Evolutionary conservation across 1,140 invertebrate genomes (phyloP), one percentile per base, ranked within the genome.

Genomic region (Antheraea mylitta): DNA sequence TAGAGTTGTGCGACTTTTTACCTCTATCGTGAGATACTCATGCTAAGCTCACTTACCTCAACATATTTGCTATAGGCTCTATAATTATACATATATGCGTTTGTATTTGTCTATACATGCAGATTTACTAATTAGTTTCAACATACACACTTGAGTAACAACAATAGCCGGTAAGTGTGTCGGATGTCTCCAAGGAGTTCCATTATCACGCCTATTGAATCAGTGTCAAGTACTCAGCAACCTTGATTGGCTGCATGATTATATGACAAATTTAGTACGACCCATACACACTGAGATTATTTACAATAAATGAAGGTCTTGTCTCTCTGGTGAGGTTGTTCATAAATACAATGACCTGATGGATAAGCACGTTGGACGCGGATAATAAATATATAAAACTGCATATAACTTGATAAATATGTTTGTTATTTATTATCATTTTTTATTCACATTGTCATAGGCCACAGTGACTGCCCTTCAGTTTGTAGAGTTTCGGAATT

Each of bases 121-220:
- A 42, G 11, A 42, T 42, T 42, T 42, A 42, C 36, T 36, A 66
- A 58, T 66, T 66, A 53, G n/a, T 58, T 22, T 22, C 19, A 19
- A 65, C 42, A 22, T 18, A 65, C 38, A 48, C 38, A 48, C 38
- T 16, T 53, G 38, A 72, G 61, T 72, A 69, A 69, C 63, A 69
- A 73, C 68, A 69, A 69, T 64, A 45, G 63, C 22, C 45, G 48
- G 76, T 72, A 77, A 72, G 74, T 74, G 64, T 71, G 73, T 80
- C 79, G 80, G 82, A 84, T 82, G 80, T 83, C 80, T 77, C 81
- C 80, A 87, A 84, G 79, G 78, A 69, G 67, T 59, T 72, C 19
- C 70, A 77, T 53, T 53, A 53, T 77, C 76, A 80, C 69, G 79
- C 67, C 75, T 62, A 59, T 69, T 72, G 75, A 78, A 83, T 85